Base-by-base conservation (phyloP, 2,797 vertebrate species). In the Natrix natrix region DNA sequence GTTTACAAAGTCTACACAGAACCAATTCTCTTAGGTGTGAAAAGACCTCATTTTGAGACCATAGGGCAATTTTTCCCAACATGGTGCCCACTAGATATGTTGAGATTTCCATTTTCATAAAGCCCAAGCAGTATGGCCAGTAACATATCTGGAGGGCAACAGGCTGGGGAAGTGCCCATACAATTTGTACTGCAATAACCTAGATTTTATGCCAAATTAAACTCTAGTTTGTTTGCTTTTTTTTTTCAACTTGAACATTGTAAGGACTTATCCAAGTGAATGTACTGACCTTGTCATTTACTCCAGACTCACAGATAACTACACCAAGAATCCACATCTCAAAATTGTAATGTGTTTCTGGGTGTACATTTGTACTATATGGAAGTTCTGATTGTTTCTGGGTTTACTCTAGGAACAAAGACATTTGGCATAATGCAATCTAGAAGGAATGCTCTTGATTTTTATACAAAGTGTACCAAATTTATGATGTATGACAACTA, bases 101-200 rank as follows among this genome's bases (percentile, higher is more conserved):
- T 83, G 74, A 20, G 37, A 48, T 83, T 83, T 83, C 37, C 20
- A 24, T 83, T 83, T 12, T 83, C 37, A 48, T 48, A 83, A 48
- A 83, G 37, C 74, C 74, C 37, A 83, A 83, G 37, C 37, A 83
- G 37, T 20, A 83, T 12, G 43, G 37, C 43, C 43, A 48, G 43
- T 83, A 83, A 24, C 4, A 11, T 48, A 48, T 83, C 78, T 83
- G 78, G 78, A 48, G 1, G 10, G 78, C 78, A 83, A 24, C 78
- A 83, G 22, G 22, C 78, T 83, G 37, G 37, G 74, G 22, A 83
- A 24, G 20, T 0, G 10, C 43, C 95, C 95, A 93, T 96, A 95
- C 95, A 87, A 37, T 94, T 94, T 96, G 91, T 96, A 95, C 26
- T 97, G 96, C 95, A 97, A 96, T 96, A 94, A 95, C 92, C 95